These are phyloP conservation scores for Hippocampus guttulatus DNA, from an alignment of 2,113 vertebrate genomes.

Conservation along the genomic window DNA sequence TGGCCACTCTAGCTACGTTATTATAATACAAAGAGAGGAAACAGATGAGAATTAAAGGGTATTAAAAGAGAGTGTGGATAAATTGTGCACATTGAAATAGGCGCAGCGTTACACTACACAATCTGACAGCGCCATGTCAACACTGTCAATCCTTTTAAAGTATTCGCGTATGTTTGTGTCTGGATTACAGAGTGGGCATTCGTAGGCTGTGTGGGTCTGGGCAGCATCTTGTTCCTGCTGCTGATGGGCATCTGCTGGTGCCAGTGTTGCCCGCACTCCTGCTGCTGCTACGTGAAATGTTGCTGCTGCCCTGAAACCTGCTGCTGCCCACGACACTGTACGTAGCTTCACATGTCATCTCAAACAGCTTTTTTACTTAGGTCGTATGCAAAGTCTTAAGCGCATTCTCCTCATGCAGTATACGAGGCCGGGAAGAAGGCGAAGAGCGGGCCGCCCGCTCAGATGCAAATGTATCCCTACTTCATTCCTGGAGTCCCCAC, in stretches of 20 bases:
- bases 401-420: slow-evolving; percentile 70
- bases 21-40: too few relatives aligned
- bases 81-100: too few relatives aligned
- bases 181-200: slow-evolving; percentile 88
- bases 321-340: slow-evolving; percentile 93
- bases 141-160: too few relatives aligned
- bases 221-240: slow-evolving; percentile 82
- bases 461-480: slow-evolving; percentile 84
- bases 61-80: too few relatives aligned
- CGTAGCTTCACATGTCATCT: slow-evolving; percentile 54
- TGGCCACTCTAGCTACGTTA: too few relatives aligned
- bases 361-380: too few relatives aligned
- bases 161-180: slow-evolving; percentile 6
- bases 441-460: slow-evolving; percentile 78
- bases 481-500: slow-evolving; percentile 86
- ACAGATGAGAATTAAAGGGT: too few relatives aligned
- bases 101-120: too few relatives aligned
- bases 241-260: slow-evolving; percentile 97
- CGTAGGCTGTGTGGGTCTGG: slow-evolving; percentile 86
- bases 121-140: too few relatives aligned
- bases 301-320: slow-evolving; percentile 96
- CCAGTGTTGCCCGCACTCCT: slow-evolving; percentile 96
- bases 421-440: slow-evolving; percentile 93
- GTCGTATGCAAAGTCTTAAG: background rate
- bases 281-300: slow-evolving; percentile 94